Evolutionary conservation across 2,888 invertebrate genomes (phyloP), one percentile per base, ranked within the genome.

Genomic region (Thyatira batis): DNA sequence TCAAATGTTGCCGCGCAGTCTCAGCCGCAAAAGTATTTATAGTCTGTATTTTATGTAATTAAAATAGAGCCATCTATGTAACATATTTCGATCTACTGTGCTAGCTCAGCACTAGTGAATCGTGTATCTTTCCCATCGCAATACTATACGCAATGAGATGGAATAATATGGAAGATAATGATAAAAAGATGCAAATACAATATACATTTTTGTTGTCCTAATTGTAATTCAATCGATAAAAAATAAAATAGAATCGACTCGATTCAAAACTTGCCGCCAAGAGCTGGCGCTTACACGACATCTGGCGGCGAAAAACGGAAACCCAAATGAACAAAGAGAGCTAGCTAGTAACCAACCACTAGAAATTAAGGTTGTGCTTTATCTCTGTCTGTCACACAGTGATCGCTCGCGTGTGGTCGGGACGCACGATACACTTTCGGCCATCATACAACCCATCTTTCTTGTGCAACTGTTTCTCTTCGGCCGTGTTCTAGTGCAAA

Each of bases 391-490:
- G 64, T 69, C 76, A 60, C 67, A 61, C 45, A 58, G 49, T 54
- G 58, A 58, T 63, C 52, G 53, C 55, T 33, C 55, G 61, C 60
- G 86, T 74, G 76, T 58, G 84, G 91, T 77, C 63, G 85, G 82
- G 91, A 92, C 69, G 75, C 73, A 71, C 61, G 68, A 75, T 78
- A 74, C 73, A 85, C 83, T 84, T 87, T 87, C 87, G 82, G 87
- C 90, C 90, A 88, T 89, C 85, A 88, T 23, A 82, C 78, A 84
- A 85, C 86, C 89, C 91, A 92, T 92, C 90, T 87, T 89, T 89
- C 88, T 92, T 89, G 91, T 92, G 91, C 91, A 92, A 91, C 92
- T 92, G 89, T 92, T 90, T 90, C 90, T 90, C 85, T 76, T 89
- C 87, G 89, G 85, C 84, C 88, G 89, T 89, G 87, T 89, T 85